Evolutionary conservation across 2,888 invertebrate genomes (phyloP), one percentile per base, ranked within the genome.

Genomic region (Phragmatobia fuliginosa): DNA sequence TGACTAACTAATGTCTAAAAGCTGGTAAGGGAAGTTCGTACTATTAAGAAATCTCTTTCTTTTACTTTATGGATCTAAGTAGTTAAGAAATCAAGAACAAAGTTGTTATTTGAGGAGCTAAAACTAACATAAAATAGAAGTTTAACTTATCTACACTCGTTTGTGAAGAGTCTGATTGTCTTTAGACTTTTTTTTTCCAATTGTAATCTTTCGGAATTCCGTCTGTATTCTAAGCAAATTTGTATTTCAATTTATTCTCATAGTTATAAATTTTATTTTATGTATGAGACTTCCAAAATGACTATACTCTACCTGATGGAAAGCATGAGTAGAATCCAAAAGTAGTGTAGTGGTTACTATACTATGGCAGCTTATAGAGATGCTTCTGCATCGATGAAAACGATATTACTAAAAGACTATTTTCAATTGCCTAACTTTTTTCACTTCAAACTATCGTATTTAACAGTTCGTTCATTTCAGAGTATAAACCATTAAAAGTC

Each of bases 1-100:
- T 25, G 0, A 5, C 3, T 25, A 52, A 14, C 25, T 52, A 52
- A 3, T 8, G 10, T 52, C 14, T 25, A 14, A 0, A 25, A 25
- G 52, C 4, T 52, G 14, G 10, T 4, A 52, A 25, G 25, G 0
- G 25, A 52, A 21, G 31, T 62, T 6, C 21, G 21, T 62, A 31
- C 41, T 41, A 10, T n/a, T 0, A 62, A 28, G 41, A 62, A 41
- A 31, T 21, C 25, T 31, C 25, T 18, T 7, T 41, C 16, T 11
- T 28, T 38, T 41, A 11, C 36, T 21, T 11, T 1, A 36, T 62
- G 8, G 8, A 18, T 62, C 11, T 62, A 62, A 31, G 41, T 41
- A 41, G 41, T 62, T 41, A 41, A 31, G 1, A 41, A 41, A 62
- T 62, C 31, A 62, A 28, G 28, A 62, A 25, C 61, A 62, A 62